Evolutionary conservation across 2,113 vertebrate genomes (phyloP), one percentile per base, ranked within the genome.

Genomic region (Quiscalus mexicanus): DNA sequence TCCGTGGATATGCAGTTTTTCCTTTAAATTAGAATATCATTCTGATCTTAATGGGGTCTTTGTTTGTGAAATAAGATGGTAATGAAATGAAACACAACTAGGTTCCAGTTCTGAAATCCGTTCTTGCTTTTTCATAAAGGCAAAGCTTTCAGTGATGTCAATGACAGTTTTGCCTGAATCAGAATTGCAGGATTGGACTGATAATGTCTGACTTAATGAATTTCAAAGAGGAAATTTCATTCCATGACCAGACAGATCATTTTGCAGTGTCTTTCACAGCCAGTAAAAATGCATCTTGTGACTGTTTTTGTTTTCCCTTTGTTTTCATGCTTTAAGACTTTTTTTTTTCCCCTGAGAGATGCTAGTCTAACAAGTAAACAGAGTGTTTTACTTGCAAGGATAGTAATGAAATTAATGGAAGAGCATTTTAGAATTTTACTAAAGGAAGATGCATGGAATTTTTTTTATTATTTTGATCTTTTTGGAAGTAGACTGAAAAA

Each of bases 121-220:
- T 93, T 93, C 88, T 84, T 52, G 52, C 65, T 87, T 84, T 58
- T 91, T 80, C 78, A 82, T 58, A n/a, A 68, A 84, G 77, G 45
- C 80, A 91, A 86, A 84, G 58, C 77, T 69, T 91, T 71, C 44
- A 24, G 44, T 92, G 95, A 95, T 15, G 47, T 92, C 84, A 93
- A 2, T 94, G 91, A 71, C 84, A 62, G 89, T 94, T 94, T 87
- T 95, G 94, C 81, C 81, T 39, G 80, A 96, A 60, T 89, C 84
- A 87, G 73, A 96, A 84, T 59, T 95, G 62, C 35, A 58, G 81
- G 39, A 89, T 19, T 78, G 81, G 84, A 84, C 41, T 92, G 77
- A 93, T 84, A 68, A 65, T 95, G 95, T 96, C 95, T 78, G 55
- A 78, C 84, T 87, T 95, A 92, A 97, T 95, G 94, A 94, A 87